Conservation (phyloP, 2,797 vertebrate genomes). For the Gallinago nigripennis region DNA sequence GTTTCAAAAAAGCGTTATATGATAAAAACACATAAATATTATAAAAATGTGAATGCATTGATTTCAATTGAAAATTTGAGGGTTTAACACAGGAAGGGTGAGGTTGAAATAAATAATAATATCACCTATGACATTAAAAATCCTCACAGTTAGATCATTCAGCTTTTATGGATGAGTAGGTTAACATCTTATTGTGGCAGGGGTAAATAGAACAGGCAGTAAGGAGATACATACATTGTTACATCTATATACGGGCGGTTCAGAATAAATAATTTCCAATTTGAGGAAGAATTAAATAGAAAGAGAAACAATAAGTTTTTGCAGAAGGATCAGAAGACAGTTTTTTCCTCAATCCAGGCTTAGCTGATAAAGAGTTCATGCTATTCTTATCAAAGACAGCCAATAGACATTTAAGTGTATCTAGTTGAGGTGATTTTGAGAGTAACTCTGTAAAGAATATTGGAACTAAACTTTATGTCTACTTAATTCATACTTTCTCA, state of each 20-base stretch:
- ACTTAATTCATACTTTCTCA: neutral
- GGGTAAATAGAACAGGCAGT: neutral
- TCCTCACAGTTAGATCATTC: neutral
- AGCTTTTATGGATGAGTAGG: neutral
- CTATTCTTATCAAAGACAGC: neutral
- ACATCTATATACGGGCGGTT: neutral
- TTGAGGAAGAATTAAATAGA: neutral
- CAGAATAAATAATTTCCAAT: neutral
- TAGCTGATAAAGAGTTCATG: neutral
- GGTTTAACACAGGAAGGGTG: neutral
- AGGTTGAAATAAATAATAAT: neutral
- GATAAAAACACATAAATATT: neutral
- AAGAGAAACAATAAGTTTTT: neutral
- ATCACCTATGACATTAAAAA: neutral
- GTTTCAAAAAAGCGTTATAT: neutral
- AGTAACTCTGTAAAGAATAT: neutral
- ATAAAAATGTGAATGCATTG: neutral
- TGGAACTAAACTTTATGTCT: neutral
- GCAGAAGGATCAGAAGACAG: neutral
- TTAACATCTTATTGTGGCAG: neutral
- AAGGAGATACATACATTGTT: neutral
- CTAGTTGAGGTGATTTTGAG: neutral
- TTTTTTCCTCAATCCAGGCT: neutral
- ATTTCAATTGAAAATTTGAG: neutral
- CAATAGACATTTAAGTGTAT: neutral